Conservation (phyloP, 2,797 vertebrate species). For the Champsocephalus esox region DNA sequence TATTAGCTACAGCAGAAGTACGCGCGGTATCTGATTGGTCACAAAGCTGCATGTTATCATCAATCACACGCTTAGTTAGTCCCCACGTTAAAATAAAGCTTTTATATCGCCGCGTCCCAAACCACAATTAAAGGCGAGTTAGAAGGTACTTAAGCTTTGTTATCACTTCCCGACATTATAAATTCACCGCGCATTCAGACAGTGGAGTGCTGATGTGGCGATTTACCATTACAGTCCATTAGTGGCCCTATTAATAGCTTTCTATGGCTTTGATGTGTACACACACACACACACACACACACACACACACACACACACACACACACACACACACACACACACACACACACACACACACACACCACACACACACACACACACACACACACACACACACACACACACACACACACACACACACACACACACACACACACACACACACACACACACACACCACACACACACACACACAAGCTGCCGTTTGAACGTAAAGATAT, state of each 20-base stretch:
- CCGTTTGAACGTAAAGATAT: slow-evolving; percentile 63
- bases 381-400: slow-evolving; percentile 11
- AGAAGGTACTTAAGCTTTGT: slow-evolving; percentile 68
- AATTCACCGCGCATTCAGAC: slow-evolving; percentile 73
- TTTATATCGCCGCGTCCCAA: slow-evolving; percentile 30
- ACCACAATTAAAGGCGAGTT: slow-evolving; percentile 73
- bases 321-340: no score
- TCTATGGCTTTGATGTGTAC: slow-evolving; percentile 71
- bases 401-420: slow-evolving; percentile 22
- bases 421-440: no score
- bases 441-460: slow-evolving; percentile 7
- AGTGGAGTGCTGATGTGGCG: slow-evolving; percentile 72
- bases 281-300: slow-evolving; percentile 21
- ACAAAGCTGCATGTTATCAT: slow-evolving; percentile 17
- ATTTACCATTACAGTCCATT: slow-evolving; percentile 77
- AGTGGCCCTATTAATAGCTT: slow-evolving; percentile 72
- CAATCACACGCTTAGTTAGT: slow-evolving; percentile 50
- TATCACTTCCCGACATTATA: slow-evolving; percentile 69
- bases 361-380: slow-evolving; percentile 17
- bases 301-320: slow-evolving; percentile 31
- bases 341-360: slow-evolving; percentile 10
- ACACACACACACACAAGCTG: slow-evolving; percentile 31
- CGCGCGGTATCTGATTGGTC: slow-evolving; percentile 15
- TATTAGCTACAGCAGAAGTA: slow-evolving; percentile 2
- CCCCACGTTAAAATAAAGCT: slow-evolving; percentile 55